Conservation (phyloP, 2,113 vertebrate genomes). For the Serilophus lunatus region DNA sequence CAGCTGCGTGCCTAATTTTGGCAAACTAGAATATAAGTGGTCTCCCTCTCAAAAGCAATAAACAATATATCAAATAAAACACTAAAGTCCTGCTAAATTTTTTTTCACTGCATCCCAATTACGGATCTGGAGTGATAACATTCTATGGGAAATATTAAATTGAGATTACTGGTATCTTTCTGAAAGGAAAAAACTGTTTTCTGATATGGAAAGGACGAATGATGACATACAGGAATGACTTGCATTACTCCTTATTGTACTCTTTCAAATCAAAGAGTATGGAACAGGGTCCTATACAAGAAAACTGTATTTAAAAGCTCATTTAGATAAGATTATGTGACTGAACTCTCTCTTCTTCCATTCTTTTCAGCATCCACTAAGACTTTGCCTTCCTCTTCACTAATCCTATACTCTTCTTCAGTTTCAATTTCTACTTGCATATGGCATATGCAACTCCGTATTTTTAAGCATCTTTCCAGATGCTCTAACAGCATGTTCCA, state of each 20-base stretch:
- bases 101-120: neutral
- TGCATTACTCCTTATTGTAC: neutral
- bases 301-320: neutral
- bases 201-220: neutral
- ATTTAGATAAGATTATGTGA: neutral
- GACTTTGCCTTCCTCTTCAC: neutral
- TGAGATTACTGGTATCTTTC: neutral
- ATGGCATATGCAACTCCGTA: accelerated
- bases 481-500: neutral
- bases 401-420: neutral
- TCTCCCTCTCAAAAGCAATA: conserved; percentile 43
- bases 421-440: neutral
- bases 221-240: neutral
- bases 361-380: neutral
- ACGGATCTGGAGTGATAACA: neutral
- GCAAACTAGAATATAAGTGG: conserved; percentile 8
- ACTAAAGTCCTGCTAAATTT: conserved; percentile 7
- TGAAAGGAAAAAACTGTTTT: neutral
- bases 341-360: neutral
- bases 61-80: conserved; percentile 13
- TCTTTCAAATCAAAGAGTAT: neutral
- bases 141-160: neutral
- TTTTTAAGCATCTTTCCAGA: neutral
- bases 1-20: conserved; percentile 56
- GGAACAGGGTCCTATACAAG: neutral